Conservation (phyloP, 2,888 invertebrate species). For the Coenonympha glycerion region DNA sequence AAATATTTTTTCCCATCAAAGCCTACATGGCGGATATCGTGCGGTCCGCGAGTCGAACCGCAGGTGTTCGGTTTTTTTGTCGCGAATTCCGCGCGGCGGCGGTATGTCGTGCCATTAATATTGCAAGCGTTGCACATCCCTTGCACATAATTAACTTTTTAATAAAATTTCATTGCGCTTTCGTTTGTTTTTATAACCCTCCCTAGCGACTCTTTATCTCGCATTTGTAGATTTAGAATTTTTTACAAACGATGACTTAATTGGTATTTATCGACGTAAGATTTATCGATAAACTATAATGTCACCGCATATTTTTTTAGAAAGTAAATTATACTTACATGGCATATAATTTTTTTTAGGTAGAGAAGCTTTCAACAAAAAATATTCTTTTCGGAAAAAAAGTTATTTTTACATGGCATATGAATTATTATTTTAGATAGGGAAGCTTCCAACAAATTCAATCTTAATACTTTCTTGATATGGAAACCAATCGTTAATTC, state of each 20-base stretch:
- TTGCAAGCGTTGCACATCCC: slow-evolving; percentile 6
- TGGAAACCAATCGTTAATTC: not conserved
- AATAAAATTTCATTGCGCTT: slow-evolving; percentile 9
- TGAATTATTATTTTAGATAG: too few relatives aligned
- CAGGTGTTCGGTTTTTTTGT: slow-evolving; percentile 12
- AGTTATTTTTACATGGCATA: too few relatives aligned
- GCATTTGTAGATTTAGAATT: too few relatives aligned
- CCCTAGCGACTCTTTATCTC: not conserved
- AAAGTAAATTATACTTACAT: too few relatives aligned
- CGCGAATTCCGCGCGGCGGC: slow-evolving; percentile 4
- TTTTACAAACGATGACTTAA: not conserved
- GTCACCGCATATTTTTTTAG: too few relatives aligned
- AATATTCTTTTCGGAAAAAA: too few relatives aligned
- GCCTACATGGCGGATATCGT: not conserved
- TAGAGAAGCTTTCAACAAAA: too few relatives aligned
- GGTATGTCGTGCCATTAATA: slow-evolving; percentile 6
- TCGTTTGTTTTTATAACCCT: not conserved
- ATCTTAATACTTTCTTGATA: too few relatives aligned
- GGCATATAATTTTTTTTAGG: too few relatives aligned
- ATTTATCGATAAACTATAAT: too few relatives aligned
- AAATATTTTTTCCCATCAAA: not conserved
- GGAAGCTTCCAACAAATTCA: too few relatives aligned
- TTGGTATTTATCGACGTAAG: too few relatives aligned
- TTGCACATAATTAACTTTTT: slow-evolving; percentile 3
- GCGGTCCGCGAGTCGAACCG: not conserved